Evolutionary conservation across 92 coral and sea anemone genomes (phyloP), one percentile per base, ranked within the genome.

Genomic region (Actinostola sp.): DNA sequence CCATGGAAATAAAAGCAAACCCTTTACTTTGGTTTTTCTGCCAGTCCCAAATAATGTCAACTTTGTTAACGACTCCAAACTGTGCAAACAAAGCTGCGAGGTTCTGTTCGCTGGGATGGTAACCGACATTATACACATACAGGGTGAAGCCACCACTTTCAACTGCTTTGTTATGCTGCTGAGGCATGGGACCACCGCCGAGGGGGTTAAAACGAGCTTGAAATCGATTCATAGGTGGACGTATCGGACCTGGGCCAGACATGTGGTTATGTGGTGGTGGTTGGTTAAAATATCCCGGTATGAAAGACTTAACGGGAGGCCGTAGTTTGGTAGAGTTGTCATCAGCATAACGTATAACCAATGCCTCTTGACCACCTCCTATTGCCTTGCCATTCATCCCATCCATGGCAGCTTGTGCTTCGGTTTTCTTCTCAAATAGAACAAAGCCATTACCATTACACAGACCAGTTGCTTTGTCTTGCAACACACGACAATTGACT

Each of bases 1-100:
- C 92, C 92, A 87, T 87, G 34, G 97, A 83, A 68, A 90, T 92
- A 78, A 90, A 90, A 28, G 93, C 82, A 72, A 71, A 87, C 14
- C 97, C 97, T 77, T 90, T 90, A 35, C 89, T 75, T 66, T 83
- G 85, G 15, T 82, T 67, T 52, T 83, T 87, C 45, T 60, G 82
- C 73, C 84, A 87, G 69, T 90, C 97, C 97, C 92, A 87, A 82
- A 90, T 90, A 31, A 90, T 75, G 49, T 90, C 88, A 16, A 90
- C 83, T 78, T 90, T 90, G 17, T 65, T 66, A 25, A 90, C 74
- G 21, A 64, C 66, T 17, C 97, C 97, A 70, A 61, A 87, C 19
- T 64, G 87, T 17, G 86, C 62, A 62, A 90, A 90, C 45, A 90
- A 79, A 23, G 72, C 83, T 48, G 72, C 79, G n/a, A 90, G 70